Base-by-base conservation (phyloP, 2,888 invertebrate species). In the Amitus sp. region DNA sequence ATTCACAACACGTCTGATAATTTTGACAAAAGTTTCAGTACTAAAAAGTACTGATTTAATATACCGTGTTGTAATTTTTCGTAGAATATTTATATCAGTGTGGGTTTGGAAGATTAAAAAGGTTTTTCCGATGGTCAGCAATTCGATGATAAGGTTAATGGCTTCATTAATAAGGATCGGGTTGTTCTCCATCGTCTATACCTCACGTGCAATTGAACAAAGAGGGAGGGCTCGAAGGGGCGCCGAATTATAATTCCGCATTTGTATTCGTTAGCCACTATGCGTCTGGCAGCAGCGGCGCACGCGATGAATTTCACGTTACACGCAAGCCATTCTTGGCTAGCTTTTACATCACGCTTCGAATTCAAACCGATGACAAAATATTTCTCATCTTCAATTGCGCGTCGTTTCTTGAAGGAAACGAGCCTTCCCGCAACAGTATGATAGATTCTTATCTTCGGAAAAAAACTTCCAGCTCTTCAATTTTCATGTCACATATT, bases 251-350 rank as follows among this genome's bases (percentile, higher is more conserved):
- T 76, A 77, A 79, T 78, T 74, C 71, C 70, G 71, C 76, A 79
- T 79, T 79, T 79, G 73, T 79, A 79, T 79, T 79, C 79, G 79
- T 79, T 79, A 75, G 74, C 70, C 67, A 66, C 62, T 66, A 62
- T 66, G 70, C 67, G 68, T 66, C 60, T 60, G 62, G 52, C 62
- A 62, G 58, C 65, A 54, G 67, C 55, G 60, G 43, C 52, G 49
- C 60, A 54, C 59, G 55, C 73, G 73, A 76, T 75, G 75, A 75
- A 75, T 74, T 77, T 75, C 68, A 71, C 71, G 69, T 74, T 72
- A 72, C 71, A 65, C 72, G 75, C 74, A 72, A 76, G 74, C 73
- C 72, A 73, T 67, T 69, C 64, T 58, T 51, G 42, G 33, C 46
- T 18, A 13, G 27, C 57, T 51, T 57, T 57, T 42, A 57, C 51